These are phyloP conservation scores for Lanistes nyassanus DNA, from an alignment of 1,140 invertebrate genomes.

Conservation along the genomic window DNA sequence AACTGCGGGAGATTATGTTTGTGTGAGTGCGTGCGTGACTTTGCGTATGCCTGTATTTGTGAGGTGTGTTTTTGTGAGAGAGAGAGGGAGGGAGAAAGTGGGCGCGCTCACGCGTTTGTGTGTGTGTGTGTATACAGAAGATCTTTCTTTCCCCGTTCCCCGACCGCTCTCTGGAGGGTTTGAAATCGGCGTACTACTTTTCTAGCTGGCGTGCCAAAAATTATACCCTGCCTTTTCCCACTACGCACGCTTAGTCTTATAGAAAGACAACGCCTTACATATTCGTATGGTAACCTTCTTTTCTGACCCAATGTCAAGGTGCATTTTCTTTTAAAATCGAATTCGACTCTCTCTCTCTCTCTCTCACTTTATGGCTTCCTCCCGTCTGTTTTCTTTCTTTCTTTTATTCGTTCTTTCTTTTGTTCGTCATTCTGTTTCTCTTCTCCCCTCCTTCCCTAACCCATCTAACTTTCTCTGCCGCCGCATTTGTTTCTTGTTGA, in stretches of 20 bases:
- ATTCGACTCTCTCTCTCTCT: slow-evolving; percentile 1
- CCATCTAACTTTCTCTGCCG: too few species aligned
- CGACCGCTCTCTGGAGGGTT: background rate
- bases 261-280: too few species aligned
- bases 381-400: background rate
- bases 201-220: too few species aligned
- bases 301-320: background rate
- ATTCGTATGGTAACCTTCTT: too few species aligned
- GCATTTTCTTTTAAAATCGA: background rate
- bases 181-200: background rate
- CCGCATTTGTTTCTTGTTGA: too few species aligned
- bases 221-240: too few species aligned
- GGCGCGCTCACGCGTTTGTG: background rate
- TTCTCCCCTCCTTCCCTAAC: too few species aligned
- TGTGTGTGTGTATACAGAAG: slow-evolving; percentile 2
- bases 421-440: too few species aligned
- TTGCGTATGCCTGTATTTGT: background rate
- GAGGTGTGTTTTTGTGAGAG: background rate
- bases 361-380: background rate
- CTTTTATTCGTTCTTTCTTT: too few species aligned
- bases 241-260: too few species aligned
- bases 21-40: too few species aligned
- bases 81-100: background rate
- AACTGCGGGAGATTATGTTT: background rate
- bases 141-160: background rate